Evolutionary conservation across 1,140 invertebrate species (phyloP).

Genomic region (Nixonia krombeini): DNA sequence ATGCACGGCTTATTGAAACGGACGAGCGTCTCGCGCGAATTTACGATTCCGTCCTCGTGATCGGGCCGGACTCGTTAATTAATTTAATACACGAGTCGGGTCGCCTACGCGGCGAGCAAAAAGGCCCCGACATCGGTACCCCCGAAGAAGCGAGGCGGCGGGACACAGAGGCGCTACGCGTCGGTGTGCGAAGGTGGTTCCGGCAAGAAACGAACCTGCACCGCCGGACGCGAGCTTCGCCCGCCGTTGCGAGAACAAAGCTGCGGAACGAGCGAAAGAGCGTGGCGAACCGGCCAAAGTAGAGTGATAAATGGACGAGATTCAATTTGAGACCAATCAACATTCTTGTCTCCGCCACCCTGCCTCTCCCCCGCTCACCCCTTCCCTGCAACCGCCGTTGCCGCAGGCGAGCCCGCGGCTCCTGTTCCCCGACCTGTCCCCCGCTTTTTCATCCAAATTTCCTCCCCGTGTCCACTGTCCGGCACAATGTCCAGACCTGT

Average conservation of each 20-base stretch:
- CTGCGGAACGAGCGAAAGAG: conserved; percentile 2
- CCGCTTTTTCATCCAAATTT: conserved; percentile 54
- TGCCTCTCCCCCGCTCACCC: conserved; percentile 15
- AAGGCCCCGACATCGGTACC: conserved; percentile 18
- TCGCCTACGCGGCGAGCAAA: conserved; percentile 15
- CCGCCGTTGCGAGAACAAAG: conserved; percentile 5
- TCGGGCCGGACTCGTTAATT: conserved; percentile 46
- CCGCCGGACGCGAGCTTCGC: conserved; percentile 49
- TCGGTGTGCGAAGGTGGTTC: conserved; percentile 9
- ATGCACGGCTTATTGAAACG: not conserved
- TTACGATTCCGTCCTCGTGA: not conserved
- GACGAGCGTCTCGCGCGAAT: not conserved
- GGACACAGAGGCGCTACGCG: conserved; percentile 1
- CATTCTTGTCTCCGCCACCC: conserved; percentile 56
- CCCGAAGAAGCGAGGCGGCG: not conserved
- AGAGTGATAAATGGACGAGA: conserved; percentile 65
- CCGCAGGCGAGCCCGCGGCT: too few relatives aligned
- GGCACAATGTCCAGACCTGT: conserved; percentile 13
- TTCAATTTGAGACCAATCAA: conserved; percentile 69
- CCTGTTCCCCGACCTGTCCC: conserved; percentile 23
- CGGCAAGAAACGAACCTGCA: conserved; percentile 33
- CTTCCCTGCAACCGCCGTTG: too few relatives aligned
- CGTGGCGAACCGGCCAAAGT: not conserved
- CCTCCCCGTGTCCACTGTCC: conserved; percentile 30
- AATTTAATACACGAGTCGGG: conserved; percentile 55